A percentile compares a stretch with the other conserved stretches of the same genome.
phyloP scores from a whole-genome alignment of 1,140 invertebrate genomes.

The Callitettix versicolor region DNA sequence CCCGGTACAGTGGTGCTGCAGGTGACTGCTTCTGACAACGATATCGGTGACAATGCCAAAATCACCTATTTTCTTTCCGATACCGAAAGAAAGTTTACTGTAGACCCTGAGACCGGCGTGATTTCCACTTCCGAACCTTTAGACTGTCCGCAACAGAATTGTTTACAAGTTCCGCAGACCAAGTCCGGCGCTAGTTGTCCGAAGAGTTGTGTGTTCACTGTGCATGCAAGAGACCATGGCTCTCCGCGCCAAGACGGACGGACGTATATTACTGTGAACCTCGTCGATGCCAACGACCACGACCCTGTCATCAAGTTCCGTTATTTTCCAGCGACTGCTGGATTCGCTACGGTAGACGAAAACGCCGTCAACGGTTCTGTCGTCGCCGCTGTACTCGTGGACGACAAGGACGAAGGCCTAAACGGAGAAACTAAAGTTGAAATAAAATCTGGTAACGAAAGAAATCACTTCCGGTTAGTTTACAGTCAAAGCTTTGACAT shows the following conservation, averaged over 20 bases:
- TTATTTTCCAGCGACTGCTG: constrained; percentile 73
- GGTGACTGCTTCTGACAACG: constrained; percentile 85
- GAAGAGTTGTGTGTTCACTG: constrained; percentile 87
- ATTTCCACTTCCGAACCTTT: constrained; percentile 70
- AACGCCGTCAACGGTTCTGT: constrained; percentile 80
- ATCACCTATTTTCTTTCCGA: constrained; percentile 82
- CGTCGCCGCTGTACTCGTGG: constrained; percentile 86
- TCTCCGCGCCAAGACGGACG: constrained; percentile 79
- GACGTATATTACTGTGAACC: constrained; percentile 88
- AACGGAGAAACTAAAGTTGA: constrained; percentile 79
- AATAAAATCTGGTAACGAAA: constrained; percentile 81
- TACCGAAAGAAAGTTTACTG: constrained; percentile 71
- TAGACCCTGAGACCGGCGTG: constrained; percentile 78
- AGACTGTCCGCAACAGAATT: constrained; percentile 61
- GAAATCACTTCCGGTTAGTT: constrained; percentile 78
- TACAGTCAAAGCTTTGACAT: constrained; percentile 76
- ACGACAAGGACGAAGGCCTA: constrained; percentile 78
- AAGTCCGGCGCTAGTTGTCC: constrained; percentile 50
- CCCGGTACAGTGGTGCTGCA: constrained; percentile 77
- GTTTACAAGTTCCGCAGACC: constrained; percentile 29
- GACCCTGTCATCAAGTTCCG: constrained; percentile 84
- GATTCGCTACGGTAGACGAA: constrained; percentile 84
- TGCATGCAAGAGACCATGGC: constrained; percentile 87
- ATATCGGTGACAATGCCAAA: constrained; percentile 84
- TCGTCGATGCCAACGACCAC: constrained; percentile 81